phyloP scores from a whole-genome alignment of 2,888 invertebrate genomes.

The Nephrotoma flavescens region DNA sequence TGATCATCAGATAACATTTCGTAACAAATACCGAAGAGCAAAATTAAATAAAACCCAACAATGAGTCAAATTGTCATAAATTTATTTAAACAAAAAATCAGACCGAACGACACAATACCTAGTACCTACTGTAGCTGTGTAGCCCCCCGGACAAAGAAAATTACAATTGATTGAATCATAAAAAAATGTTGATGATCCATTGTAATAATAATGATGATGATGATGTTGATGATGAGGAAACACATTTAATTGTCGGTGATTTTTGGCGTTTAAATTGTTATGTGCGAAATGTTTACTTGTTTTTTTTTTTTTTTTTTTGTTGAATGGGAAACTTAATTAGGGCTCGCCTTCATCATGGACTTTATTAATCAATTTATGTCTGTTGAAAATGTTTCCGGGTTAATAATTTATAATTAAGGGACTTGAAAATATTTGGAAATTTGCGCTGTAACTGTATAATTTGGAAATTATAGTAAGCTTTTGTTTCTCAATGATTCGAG shows the following conservation, averaged over 20 bases:
- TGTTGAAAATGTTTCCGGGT: neutral
- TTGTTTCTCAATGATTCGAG: neutral
- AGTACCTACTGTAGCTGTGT: neutral
- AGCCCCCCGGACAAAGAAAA: neutral
- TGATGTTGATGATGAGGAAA: neutral
- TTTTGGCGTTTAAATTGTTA: neutral
- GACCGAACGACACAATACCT: neutral
- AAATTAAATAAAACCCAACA: neutral
- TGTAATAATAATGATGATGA: neutral
- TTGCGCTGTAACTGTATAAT: neutral
- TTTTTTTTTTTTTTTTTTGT: neutral
- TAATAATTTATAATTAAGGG: neutral
- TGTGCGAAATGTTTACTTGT: neutral
- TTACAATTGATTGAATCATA: neutral
- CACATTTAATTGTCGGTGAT: neutral
- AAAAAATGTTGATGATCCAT: neutral
- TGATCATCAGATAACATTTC: neutral
- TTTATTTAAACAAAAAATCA: neutral
- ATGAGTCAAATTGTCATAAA: neutral
- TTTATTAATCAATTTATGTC: neutral
- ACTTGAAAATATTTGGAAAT: neutral
- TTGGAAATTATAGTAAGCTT: neutral
- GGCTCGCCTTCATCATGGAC: neutral
- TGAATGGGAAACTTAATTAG: neutral
- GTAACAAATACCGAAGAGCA: neutral